These are phyloP conservation scores for Chaetodon trifascialis DNA, from an alignment of 2,113 vertebrate species.

Conservation along the genomic window DNA sequence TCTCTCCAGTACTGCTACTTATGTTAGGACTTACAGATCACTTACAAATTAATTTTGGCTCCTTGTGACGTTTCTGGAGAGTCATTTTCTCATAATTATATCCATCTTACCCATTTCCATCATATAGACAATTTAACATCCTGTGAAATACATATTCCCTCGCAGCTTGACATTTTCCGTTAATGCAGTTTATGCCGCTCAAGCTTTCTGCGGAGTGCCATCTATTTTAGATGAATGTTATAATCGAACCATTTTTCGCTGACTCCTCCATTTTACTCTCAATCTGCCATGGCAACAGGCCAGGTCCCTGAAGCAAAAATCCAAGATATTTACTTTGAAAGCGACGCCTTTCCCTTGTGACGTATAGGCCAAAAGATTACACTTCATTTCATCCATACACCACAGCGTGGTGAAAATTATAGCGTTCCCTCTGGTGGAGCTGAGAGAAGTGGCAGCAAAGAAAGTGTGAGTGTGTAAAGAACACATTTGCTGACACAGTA, in stretches of 20 bases:
- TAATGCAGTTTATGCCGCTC: slow-evolving; percentile 42
- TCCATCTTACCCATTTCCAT: slow-evolving; percentile 51
- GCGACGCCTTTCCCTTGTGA: slow-evolving; percentile 1
- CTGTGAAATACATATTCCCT: slow-evolving; percentile 53
- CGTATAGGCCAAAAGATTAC: slow-evolving; percentile 50
- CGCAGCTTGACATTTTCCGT: slow-evolving; percentile 65
- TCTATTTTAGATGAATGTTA: slow-evolving; percentile 67
- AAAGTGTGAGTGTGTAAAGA: slow-evolving; percentile 28
- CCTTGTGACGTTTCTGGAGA: slow-evolving; percentile 25
- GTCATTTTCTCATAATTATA: slow-evolving; percentile 65
- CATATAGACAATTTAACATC: slow-evolving; percentile 59
- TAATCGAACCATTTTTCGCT: slow-evolving; percentile 60
- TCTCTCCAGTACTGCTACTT: slow-evolving; percentile 46
- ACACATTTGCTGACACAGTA: slow-evolving; percentile 64
- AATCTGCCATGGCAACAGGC: slow-evolving; percentile 34
- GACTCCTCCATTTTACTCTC: slow-evolving; percentile 59
- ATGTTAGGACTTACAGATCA: not conserved
- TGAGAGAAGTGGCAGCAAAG: slow-evolving; percentile 29
- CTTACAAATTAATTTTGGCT: slow-evolving; percentile 43
- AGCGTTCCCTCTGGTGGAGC: slow-evolving; percentile 29
- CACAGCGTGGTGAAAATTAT: slow-evolving; percentile 25
- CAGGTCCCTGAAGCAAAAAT: slow-evolving; percentile 38
- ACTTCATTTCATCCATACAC: slow-evolving; percentile 43
- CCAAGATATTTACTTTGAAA: slow-evolving; percentile 55
- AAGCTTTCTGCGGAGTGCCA: slow-evolving; percentile 41